Percentiles rank a stretch among this genome's conserved stretches.
Evolutionary conservation across 2,113 vertebrate species (phyloP).

Genomic region (Pholis gunnellus): DNA sequence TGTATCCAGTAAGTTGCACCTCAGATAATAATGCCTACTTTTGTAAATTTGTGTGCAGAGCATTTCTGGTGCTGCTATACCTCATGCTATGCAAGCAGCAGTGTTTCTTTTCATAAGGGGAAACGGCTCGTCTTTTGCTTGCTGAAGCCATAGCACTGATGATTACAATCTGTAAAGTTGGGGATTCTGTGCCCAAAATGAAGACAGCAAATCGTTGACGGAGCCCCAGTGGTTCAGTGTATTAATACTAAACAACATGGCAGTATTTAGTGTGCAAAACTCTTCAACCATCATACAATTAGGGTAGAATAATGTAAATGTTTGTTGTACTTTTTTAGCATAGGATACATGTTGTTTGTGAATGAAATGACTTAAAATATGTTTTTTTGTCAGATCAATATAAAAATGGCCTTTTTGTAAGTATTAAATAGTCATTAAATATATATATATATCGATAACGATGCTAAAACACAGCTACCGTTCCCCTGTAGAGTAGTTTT

Average conservation of each 20-base stretch:
- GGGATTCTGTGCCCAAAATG: slow-evolving; percentile 55
- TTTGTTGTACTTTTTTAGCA: slow-evolving; percentile 45
- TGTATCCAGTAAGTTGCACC: slow-evolving; percentile 41
- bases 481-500: slow-evolving; percentile 42
- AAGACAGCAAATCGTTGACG: slow-evolving; percentile 46
- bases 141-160: slow-evolving; percentile 79
- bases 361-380: slow-evolving; percentile 30
- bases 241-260: slow-evolving; percentile 77
- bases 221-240: slow-evolving; percentile 66
- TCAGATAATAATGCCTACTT: slow-evolving; percentile 27
- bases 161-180: slow-evolving; percentile 60
- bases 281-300: slow-evolving; percentile 52
- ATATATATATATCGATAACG: slow-evolving; percentile 25
- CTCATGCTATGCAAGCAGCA: slow-evolving; percentile 75
- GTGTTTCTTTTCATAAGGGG: slow-evolving; percentile 45
- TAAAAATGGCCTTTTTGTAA: slow-evolving; percentile 58
- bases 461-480: slow-evolving; percentile 27
- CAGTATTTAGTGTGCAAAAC: slow-evolving; percentile 84
- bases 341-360: slow-evolving; percentile 44
- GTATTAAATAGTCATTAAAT: slow-evolving; percentile 67
- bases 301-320: slow-evolving; percentile 50
- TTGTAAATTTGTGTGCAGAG: slow-evolving; percentile 53
- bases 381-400: slow-evolving; percentile 48
- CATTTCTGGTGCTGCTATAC: slow-evolving; percentile 69
- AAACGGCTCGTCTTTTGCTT: slow-evolving; percentile 37